Percentiles rank a stretch among this genome's conserved stretches.
phyloP scores from a whole-genome alignment of 2,888 invertebrate genomes.

The Caenorhabditis zanzibari region DNA sequence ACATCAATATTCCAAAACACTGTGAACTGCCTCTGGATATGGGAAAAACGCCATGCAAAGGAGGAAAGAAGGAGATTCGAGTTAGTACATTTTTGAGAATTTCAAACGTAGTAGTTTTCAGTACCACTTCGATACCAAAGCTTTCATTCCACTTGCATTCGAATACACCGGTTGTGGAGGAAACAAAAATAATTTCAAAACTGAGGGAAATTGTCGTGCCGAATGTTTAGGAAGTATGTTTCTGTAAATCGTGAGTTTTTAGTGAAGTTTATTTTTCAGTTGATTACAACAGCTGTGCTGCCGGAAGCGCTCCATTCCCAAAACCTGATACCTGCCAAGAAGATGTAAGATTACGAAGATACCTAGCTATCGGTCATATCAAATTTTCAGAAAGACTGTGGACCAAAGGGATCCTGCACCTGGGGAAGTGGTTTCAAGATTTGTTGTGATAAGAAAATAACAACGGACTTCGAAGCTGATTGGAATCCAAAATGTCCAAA shows the following conservation, averaged over 20 bases:
- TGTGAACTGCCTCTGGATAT: constrained; percentile 40
- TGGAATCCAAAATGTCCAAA: constrained; percentile 64
- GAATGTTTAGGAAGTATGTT: background rate
- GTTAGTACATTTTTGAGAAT: background rate
- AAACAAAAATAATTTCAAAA: constrained; percentile 62
- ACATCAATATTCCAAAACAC: background rate
- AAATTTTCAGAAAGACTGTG: constrained; percentile 42
- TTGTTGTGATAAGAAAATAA: constrained; percentile 53
- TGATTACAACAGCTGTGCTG: constrained; percentile 55
- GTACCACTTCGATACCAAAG: constrained; percentile 61
- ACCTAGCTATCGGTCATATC: background rate
- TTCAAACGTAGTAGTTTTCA: constrained; percentile 8
- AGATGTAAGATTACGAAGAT: background rate
- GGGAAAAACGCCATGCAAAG: constrained; percentile 47
- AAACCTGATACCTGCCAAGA: constrained; percentile 15
- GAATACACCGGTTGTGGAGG: constrained; percentile 67
- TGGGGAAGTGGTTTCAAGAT: constrained; percentile 17
- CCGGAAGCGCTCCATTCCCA: constrained; percentile 24
- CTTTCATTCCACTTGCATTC: constrained; percentile 61
- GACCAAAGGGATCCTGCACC: constrained; percentile 30
- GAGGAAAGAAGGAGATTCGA: constrained; percentile 43
- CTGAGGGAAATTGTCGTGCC: background rate
- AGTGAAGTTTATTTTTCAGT: constrained; percentile 30
- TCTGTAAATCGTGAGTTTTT: background rate
- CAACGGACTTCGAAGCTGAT: constrained; percentile 51